Evolutionary conservation across 2,888 invertebrate genomes (phyloP), one percentile per base, ranked within the genome.

Genomic region (Oscheius sp.): DNA sequence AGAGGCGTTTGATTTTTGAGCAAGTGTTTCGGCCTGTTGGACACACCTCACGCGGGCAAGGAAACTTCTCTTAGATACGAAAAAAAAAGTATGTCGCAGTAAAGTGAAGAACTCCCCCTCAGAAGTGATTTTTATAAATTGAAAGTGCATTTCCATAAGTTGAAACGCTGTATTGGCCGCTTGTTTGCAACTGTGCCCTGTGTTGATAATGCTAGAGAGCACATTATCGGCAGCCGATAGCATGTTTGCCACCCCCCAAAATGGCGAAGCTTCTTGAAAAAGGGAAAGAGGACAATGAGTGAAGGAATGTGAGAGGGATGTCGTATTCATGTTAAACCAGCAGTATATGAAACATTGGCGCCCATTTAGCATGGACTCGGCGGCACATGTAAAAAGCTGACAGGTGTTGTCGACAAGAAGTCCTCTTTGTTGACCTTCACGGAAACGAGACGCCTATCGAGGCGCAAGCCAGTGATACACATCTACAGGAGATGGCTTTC

Each of bases 361-460:
- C 55, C 37, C 37, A 33, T 34, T 37, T 37, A n/a, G 37, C 55
- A 55, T 37, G 34, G 34, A n/a, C 55, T 33, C 55, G n/a, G 55
- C 55, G 37, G 55, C 55, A 37, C 55, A 55, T 55, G 55, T 34
- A 55, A 55, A 61, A 61, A 42, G 61, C 61, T 29, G 45, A 29
- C 61, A 61, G 61, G 61, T 61, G 61, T 45, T 61, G 61, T 52
- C 52, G 55, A 31, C 61, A 61, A 27, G 61, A 61, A 45, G 61
- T 17, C 50, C 45, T 27, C 61, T 61, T 61, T 61, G 61, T 61
- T 61, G 61, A 61, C 61, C 61, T 61, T 61, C 55, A 55, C 55
- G 61, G 61, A 45, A 45, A 61, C 61, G 61, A 61, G 61, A 61
- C 61, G 45, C 61, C 45, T 45, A 45, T 45, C 45, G 45, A 61